phyloP scores from a whole-genome alignment of 1,140 invertebrate genomes.

The Coptotermes formosanus region DNA sequence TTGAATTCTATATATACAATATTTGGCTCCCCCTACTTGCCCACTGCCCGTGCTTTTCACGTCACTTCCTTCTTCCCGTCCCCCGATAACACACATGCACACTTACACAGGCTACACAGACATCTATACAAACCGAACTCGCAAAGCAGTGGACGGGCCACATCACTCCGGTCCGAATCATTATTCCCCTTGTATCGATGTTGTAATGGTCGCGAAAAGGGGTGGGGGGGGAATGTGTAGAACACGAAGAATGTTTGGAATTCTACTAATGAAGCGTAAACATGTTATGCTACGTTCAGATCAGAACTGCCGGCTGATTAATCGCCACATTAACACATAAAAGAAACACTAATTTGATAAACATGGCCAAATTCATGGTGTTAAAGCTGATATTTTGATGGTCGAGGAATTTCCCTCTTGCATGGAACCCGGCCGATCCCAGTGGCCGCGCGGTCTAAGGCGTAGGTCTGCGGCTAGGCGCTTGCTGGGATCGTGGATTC shows the following conservation, averaged over 20 bases:
- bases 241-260: neutral
- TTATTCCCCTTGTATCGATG: neutral
- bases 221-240: neutral
- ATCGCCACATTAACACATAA: too few relatives aligned
- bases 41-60: neutral
- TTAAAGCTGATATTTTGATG: too few relatives aligned
- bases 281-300: neutral
- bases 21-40: neutral
- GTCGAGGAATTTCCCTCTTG: too few relatives aligned
- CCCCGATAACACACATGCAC: neutral
- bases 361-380: too few relatives aligned
- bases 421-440: too few relatives aligned
- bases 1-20: constrained; percentile 15
- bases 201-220: neutral
- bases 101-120: neutral
- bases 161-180: neutral
- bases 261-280: neutral
- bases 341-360: too few relatives aligned
- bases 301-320: neutral
- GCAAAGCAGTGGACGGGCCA: neutral
- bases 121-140: neutral
- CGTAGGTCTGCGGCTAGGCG: too few relatives aligned
- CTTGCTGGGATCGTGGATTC: too few relatives aligned
- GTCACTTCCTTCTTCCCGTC: neutral
- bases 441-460: too few relatives aligned